Base-by-base conservation (phyloP, 1,140 invertebrate genomes). In the Patella vulgata region DNA sequence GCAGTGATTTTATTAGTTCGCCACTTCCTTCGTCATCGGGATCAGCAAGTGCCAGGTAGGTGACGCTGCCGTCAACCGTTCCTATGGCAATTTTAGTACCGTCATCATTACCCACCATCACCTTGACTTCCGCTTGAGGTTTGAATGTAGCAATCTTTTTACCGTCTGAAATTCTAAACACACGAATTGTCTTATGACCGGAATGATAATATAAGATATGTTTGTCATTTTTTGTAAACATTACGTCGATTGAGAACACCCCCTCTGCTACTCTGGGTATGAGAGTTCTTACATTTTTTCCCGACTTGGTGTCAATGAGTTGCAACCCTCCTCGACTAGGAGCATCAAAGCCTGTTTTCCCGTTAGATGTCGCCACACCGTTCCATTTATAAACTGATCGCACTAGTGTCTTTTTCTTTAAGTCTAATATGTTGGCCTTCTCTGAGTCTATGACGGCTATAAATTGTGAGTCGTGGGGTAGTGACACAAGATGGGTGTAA, bases 171-270 rank as follows among this genome's bases (percentile, higher is more conserved):
- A 93, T 91, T 74, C 94, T 91, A 82, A 97, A 98, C 8, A 97
- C 91, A 59, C 94, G 87, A 47, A 98, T 88, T 9, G 95, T 98
- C 85, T 96, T 94, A 66, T 92, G 89, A 9, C 94, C 94, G 70
- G 93, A 95, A 79, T 98, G 96, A 74, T 98, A 98, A 81, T 99
- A 99, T 3, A 98, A 87, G 5, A 98, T 95, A 74, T 99, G 97
- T 70, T 96, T 91, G 74, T 98, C 94, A 11, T 92, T 96, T 66
- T 91, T 91, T 40, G 95, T 97, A 79, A 99, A 99, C 85, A 93
- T 90, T 48, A 93, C 94, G 67, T 95, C 93, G 25, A 98, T 94
- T 14, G 92, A 94, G 81, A 98, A 98, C 0, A 99, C 96, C 2
- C 97, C 97, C 85, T 99, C 96, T 9, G 96, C 95, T 0, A 97